These are phyloP conservation scores for Pelodiscus sinensis DNA, from an alignment of 2,113 vertebrate genomes.

Conservation along the genomic window DNA sequence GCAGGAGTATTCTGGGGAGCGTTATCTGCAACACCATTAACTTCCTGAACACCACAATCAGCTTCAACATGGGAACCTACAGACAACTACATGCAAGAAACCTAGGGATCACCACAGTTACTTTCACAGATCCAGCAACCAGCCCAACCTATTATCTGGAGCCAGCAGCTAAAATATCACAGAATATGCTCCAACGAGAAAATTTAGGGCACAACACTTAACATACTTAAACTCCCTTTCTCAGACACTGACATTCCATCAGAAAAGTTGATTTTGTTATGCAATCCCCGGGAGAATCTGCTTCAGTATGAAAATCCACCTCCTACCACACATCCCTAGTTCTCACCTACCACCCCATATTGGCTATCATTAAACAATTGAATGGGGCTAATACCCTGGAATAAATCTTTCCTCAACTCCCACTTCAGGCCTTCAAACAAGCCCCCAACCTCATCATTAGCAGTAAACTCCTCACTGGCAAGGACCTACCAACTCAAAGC, in stretches of 20 bases:
- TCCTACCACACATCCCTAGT: background rate
- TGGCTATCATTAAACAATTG: background rate
- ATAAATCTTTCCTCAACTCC: background rate
- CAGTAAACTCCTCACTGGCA: background rate
- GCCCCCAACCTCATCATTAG: background rate
- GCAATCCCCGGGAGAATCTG: background rate
- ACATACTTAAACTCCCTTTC: background rate
- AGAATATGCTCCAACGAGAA: background rate
- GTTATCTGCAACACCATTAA: background rate
- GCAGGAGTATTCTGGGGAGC: background rate
- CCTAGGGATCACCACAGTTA: background rate
- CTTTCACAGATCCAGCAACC: too few species aligned
- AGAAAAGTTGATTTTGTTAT: background rate
- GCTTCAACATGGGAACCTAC: background rate
- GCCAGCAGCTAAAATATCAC: background rate
- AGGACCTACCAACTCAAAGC: background rate
- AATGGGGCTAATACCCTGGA: background rate
- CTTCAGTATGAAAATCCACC: background rate
- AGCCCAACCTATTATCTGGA: background rate
- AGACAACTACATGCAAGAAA: background rate
- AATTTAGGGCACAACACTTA: background rate
- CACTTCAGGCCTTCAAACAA: background rate
- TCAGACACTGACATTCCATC: background rate
- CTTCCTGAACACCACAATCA: background rate
- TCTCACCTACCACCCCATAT: background rate